Evolutionary conservation across 2,888 invertebrate genomes (phyloP).

Genomic region (Metacarcinus magister): DNA sequence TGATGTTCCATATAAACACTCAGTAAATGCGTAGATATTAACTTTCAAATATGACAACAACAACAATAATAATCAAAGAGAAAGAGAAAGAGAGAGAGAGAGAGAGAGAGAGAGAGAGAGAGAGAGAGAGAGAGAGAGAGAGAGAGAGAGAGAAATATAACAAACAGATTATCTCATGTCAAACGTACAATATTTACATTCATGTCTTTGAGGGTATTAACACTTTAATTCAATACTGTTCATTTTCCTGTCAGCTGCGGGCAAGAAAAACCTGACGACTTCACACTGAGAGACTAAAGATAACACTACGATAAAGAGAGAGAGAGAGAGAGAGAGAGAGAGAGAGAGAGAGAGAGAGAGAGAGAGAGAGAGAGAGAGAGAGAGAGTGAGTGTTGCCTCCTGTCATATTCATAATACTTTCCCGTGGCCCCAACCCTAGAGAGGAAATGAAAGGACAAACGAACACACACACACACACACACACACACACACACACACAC

Average conservation of each 20-base stretch:
- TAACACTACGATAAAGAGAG: background rate
- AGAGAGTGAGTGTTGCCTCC: background rate
- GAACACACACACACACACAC: too few relatives aligned
- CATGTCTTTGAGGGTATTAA: background rate
- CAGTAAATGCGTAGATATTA: too few relatives aligned
- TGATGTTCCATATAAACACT: too few relatives aligned
- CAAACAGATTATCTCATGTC: background rate
- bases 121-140: conserved; percentile 39
- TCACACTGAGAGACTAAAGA: too few relatives aligned
- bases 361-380: background rate
- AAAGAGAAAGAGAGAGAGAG: background rate
- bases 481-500: too few relatives aligned
- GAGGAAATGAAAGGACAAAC: background rate
- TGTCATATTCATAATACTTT: background rate
- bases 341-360: background rate
- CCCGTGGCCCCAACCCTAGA: background rate
- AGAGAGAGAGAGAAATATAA: conserved; percentile 14
- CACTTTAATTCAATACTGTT: background rate
- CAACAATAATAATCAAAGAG: background rate
- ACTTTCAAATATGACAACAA: too few relatives aligned
- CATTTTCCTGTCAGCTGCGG: background rate
- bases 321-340: background rate
- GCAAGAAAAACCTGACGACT: background rate
- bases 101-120: conserved; percentile 15
- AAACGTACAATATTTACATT: background rate